Conservation (phyloP, 1,140 invertebrate species). For the Brachionus plicatilis region DNA sequence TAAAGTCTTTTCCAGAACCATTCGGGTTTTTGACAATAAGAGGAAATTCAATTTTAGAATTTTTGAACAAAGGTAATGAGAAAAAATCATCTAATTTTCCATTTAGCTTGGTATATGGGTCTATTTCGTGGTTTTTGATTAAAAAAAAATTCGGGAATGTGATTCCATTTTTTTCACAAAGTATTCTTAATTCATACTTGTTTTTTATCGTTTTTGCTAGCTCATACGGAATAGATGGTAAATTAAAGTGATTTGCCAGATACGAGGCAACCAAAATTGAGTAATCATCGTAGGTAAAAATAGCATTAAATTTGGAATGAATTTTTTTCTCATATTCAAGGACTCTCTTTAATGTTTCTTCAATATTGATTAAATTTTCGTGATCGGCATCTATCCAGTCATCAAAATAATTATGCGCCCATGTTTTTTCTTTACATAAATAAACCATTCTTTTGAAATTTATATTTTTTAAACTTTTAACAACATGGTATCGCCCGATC, state of each 20-base stretch:
- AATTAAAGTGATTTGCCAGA: slow-evolving; percentile 10
- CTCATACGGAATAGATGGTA: slow-evolving; percentile 8
- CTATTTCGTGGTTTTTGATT: neutral
- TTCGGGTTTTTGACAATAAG: slow-evolving; percentile 7
- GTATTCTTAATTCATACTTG: slow-evolving; percentile 5
- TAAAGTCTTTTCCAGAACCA: slow-evolving; percentile 32
- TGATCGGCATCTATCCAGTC: slow-evolving; percentile 13
- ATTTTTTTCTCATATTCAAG: neutral
- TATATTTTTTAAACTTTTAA: neutral
- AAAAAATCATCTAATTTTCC: neutral
- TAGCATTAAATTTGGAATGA: neutral
- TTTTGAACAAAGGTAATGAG: neutral
- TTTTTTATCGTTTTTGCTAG: neutral
- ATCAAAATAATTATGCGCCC: neutral
- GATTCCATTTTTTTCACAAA: neutral
- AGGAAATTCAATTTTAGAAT: neutral
- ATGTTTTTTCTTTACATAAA: neutral
- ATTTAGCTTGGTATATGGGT: neutral
- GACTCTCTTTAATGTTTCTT: neutral
- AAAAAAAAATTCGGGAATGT: neutral
- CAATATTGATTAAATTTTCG: neutral
- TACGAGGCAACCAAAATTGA: neutral
- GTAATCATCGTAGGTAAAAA: slow-evolving; percentile 25
- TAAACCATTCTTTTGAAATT: neutral
- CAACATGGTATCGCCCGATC: neutral